A percentile compares a stretch with the other conserved stretches of the same genome.
These are phyloP conservation scores for Lasius fuliginosus DNA, from an alignment of 2,888 invertebrate species.

Conservation along the genomic window DNA sequence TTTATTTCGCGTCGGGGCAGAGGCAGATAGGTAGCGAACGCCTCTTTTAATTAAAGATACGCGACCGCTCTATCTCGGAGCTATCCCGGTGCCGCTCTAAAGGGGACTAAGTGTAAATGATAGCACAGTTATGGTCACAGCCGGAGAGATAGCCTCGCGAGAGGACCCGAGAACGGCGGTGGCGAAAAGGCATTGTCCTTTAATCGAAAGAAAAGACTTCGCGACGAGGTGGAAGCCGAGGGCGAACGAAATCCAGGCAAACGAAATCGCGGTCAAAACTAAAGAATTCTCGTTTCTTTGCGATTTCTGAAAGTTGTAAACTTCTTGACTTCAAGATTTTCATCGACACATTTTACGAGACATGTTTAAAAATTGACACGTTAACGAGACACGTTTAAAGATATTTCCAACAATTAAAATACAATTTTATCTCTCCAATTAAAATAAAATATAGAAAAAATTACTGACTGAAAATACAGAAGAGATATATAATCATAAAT, in stretches of 20 bases:
- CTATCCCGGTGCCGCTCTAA: conserved; percentile 71
- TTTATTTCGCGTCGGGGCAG: conserved; percentile 61
- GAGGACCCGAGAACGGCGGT: conserved; percentile 29
- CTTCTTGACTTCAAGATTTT: neutral
- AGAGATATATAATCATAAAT: neutral
- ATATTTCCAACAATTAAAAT: neutral
- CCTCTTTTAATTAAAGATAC: conserved; percentile 85
- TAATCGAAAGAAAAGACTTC: conserved; percentile 56
- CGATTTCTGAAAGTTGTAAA: neutral
- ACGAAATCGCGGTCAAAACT: neutral
- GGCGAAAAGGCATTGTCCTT: conserved; percentile 59
- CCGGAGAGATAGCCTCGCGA: conserved; percentile 62
- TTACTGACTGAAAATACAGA: neutral
- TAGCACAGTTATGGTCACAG: conserved; percentile 84
- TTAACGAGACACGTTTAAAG: neutral
- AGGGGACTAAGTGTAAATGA: conserved; percentile 83
- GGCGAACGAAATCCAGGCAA: neutral
- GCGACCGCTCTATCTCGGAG: conserved; percentile 80
- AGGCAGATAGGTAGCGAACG: conserved; percentile 42
- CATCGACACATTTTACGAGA: neutral
- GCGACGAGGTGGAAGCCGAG: conserved; percentile 43
- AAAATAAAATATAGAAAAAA: neutral
- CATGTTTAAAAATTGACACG: neutral
- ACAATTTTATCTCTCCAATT: neutral
- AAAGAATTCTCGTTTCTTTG: neutral